Base-by-base conservation (phyloP, 2,113 vertebrate genomes). In the Girardinichthys multiradiatus region DNA sequence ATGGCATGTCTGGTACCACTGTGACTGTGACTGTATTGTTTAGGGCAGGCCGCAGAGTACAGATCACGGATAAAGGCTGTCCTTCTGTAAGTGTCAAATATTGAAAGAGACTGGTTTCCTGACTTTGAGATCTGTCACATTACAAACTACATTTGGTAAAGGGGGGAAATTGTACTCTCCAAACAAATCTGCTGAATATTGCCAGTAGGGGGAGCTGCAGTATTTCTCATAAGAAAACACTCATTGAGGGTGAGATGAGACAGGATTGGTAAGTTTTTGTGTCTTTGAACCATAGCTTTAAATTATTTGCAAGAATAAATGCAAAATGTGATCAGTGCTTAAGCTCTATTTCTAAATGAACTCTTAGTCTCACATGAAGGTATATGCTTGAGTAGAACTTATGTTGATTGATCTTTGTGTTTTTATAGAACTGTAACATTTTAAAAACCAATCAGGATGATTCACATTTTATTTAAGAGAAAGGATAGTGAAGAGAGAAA, bases 131-230 rank as follows among this genome's bases (percentile, higher is more conserved):
- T 85, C 54, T 65, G 39, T 86, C 78, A 84, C 77, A 63, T 65
- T 73, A 69, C 72, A 79, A 48, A 76, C 69, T 48, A 70, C 17
- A 45, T 84, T 74, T 51, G 60, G 83, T 69, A 26, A 72, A 83
- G 37, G 67, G 68, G 54, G 51, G 15, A 14, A 71, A 81, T 64
- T 80, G 84, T 84, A 57, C 68, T 73, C 74, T 76, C 28, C n/a
- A 54, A 12, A 67, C 74, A 26, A 30, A 42, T 51, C 28, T 48
- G 17, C 61, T 19, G 42, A 81, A 81, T 28, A 28, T n/a, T 12
- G 70, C 79, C 93, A 91, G 87, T 26, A 93, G 92, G 90, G 91
- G 92, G 92, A 79, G 92, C 91, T 93, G 86, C 74, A 84, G 85
- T 68, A 90, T 93, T 92, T 93, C 84, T 76, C 76, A 89, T 79